phyloP scores from a whole-genome alignment of 23 tunicate genomes.

The Ascidia mentula region DNA sequence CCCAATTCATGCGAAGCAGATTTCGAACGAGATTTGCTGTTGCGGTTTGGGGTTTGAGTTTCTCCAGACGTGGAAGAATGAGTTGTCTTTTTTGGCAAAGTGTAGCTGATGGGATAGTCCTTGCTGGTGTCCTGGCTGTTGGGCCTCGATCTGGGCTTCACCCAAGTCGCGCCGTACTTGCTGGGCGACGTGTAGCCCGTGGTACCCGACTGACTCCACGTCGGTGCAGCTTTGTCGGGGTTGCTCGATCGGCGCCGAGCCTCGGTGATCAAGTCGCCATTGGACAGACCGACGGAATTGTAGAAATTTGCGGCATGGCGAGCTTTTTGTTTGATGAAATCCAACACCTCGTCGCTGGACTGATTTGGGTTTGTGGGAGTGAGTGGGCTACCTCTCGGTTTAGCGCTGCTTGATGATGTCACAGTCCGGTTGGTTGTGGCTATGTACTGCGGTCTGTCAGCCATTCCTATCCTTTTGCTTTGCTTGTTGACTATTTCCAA shows the following conservation, averaged over 20 bases:
- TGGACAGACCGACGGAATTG: slow-evolving; percentile 41
- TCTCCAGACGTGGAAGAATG: not conserved
- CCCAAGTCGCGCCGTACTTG: slow-evolving; percentile 36
- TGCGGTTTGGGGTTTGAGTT: not conserved
- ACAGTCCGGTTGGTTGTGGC: not conserved
- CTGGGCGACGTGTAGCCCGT: slow-evolving; percentile 35
- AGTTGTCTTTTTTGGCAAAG: not conserved
- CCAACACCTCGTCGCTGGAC: slow-evolving; percentile 26
- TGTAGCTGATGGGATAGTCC: not conserved
- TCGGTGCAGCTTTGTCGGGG: slow-evolving; percentile 25
- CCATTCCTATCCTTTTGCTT: not conserved
- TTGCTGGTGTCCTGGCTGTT: not conserved
- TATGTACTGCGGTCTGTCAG: slow-evolving; percentile 8
- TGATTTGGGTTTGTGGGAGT: slow-evolving; percentile 10
- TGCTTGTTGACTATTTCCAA: not conserved
- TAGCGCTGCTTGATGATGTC: not conserved
- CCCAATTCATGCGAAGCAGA: slow-evolving; percentile 15
- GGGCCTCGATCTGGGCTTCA: slow-evolving; percentile 10
- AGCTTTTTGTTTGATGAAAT: slow-evolving; percentile 27
- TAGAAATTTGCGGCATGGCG: slow-evolving; percentile 52
- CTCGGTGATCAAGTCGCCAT: slow-evolving; percentile 50
- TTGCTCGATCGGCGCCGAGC: slow-evolving; percentile 19
- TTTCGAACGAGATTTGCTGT: slow-evolving; percentile 18
- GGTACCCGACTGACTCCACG: not conserved
- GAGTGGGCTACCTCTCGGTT: slow-evolving; percentile 2